Conservation (phyloP, 2,888 invertebrate genomes). For the Tolmerus cingulatus region DNA sequence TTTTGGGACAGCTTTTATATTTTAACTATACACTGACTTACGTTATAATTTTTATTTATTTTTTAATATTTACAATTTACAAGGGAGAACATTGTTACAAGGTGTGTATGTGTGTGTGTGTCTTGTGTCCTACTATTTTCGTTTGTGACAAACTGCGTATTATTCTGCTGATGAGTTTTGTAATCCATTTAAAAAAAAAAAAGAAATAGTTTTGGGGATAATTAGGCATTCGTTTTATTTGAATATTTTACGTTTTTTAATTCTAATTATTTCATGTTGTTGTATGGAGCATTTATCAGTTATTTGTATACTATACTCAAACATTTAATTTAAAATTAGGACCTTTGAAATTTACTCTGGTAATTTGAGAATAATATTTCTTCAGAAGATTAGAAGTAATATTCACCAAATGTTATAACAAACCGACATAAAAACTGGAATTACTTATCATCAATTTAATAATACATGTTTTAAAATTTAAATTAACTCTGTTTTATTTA, state of each 20-base stretch:
- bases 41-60: neutral
- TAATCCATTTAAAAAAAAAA: neutral
- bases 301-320: too few relatives aligned
- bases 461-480: neutral
- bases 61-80: conserved; percentile 31
- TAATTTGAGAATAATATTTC: too few relatives aligned
- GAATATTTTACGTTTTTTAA: too few relatives aligned
- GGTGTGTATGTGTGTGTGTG: neutral
- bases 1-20: neutral
- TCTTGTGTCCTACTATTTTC: neutral
- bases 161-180: neutral
- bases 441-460: too few relatives aligned
- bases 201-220: neutral
- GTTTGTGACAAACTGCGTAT: neutral
- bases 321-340: too few relatives aligned
- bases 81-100: conserved; percentile 3
- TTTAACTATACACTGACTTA: conserved; percentile 28
- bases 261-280: neutral
- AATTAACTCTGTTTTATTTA: neutral
- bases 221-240: neutral
- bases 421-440: too few relatives aligned
- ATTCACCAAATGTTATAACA: too few relatives aligned
- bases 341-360: too few relatives aligned
- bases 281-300: neutral
- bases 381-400: too few relatives aligned